Evolutionary conservation across 2,888 invertebrate species (phyloP), one percentile per base, ranked within the genome.

Genomic region (Epinotia brunnichana): DNA sequence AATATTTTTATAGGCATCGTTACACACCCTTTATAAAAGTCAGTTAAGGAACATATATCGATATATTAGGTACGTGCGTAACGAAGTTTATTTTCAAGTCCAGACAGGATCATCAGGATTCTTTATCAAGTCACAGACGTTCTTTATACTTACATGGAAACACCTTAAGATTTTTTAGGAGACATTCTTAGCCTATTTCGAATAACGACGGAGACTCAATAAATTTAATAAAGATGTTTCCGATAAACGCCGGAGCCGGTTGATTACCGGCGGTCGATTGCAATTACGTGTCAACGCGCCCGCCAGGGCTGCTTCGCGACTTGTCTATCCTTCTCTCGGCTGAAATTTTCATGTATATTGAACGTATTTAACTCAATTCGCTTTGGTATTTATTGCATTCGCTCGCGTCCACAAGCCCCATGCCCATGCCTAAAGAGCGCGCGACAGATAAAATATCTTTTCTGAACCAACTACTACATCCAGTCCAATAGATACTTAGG

Each of bases 191-290:
- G 59, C 60, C 73, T 67, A 72, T 54, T 61, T 72, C 48, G 48
- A 69, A 62, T 63, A 41, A 41, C 60, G 69, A 35, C 39, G 51
- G 66, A 41, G 61, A 24, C 35, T 73, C 44, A 59, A 57, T 73
- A 68, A 72, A 72, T 73, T 73, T 73, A 69, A 74, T 73, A 73
- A 69, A 70, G 57, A 67, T 70, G 66, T 73, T 74, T 73, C 73
- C 69, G 73, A 74, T 73, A 74, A 74, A 67, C 66, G 69, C 54
- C 69, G 51, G 56, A 64, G 69, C 69, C 69, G 73, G 60, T 66
- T 73, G 71, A 74, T 73, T 73, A 73, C 73, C 66, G 73, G 44
- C 64, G 61, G 64, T 48, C 73, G 62, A 69, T 73, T 41, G 74
- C 66, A 73, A 73, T 74, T 74, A 73, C 74, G 54, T 66, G 69